Conservation (phyloP, 2,888 invertebrate genomes). For the Sclerodermus sp. region DNA sequence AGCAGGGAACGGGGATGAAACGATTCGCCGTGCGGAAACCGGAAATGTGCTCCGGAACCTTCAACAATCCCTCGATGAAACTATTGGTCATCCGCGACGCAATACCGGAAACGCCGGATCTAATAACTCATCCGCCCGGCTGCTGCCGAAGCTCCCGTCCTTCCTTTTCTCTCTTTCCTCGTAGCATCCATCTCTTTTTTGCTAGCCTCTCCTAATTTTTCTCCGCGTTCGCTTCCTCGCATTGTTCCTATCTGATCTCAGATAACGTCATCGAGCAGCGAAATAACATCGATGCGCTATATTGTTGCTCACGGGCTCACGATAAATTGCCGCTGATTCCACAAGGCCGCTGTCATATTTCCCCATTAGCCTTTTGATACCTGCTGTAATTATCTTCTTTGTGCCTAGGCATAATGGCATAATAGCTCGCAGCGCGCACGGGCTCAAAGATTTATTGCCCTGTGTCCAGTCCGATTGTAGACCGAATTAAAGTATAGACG, state of each 20-base stretch:
- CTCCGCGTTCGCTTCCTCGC: conserved; percentile 1
- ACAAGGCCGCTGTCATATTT: no score
- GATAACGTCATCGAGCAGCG: no score
- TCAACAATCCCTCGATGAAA: conserved; percentile 59
- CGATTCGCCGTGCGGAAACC: conserved; percentile 54
- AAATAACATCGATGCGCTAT: no score
- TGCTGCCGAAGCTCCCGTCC: conserved; percentile 19
- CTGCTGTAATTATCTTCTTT: no score
- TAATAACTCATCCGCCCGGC: conserved; percentile 55
- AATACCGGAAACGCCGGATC: conserved; percentile 57
- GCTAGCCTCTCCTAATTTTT: conserved; percentile 5
- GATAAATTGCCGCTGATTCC: no score
- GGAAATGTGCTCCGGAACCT: conserved; percentile 60
- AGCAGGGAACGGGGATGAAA: conserved; percentile 8
- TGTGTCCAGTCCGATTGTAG: no score
- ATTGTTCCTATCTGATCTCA: neutral
- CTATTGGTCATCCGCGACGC: conserved; percentile 59
- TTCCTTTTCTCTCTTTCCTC: conserved; percentile 6
- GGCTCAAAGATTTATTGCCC: no score
- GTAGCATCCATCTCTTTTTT: conserved; percentile 1
- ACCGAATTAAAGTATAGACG: no score
- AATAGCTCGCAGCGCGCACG: no score
- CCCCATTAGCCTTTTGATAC: no score
- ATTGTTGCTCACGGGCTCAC: no score
- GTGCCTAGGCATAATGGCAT: no score